Conservation (phyloP, 2,797 vertebrate species). For the Etheostoma perlongum region DNA sequence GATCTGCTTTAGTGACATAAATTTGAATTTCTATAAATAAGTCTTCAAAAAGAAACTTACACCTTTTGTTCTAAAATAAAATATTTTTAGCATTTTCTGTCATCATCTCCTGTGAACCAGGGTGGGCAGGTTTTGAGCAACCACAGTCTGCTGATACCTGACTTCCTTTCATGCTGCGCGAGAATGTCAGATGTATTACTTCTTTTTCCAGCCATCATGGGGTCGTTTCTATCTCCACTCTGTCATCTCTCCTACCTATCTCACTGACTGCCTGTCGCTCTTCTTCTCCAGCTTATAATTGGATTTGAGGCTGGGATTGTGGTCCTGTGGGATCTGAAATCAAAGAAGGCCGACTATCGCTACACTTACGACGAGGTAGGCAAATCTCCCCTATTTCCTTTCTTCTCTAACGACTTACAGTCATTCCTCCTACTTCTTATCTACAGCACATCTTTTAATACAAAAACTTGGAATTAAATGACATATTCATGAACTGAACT, state of each 20-base stretch:
- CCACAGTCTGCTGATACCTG: constrained; percentile 47
- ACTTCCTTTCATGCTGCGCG: constrained; percentile 55
- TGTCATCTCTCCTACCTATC: constrained; percentile 64
- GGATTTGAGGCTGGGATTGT: constrained; percentile 98
- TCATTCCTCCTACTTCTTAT: constrained; percentile 48
- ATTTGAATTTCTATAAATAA: constrained; percentile 42
- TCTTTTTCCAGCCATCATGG: constrained; percentile 60
- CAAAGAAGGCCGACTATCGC: constrained; percentile 98
- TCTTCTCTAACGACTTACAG: constrained; percentile 47
- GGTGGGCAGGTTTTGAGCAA: constrained; percentile 42
- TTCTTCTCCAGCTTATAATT: constrained; percentile 94
- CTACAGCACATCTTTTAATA: constrained; percentile 41
- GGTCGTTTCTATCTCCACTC: constrained; percentile 64
- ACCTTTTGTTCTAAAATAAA: constrained; percentile 11
- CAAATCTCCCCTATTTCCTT: constrained; percentile 58
- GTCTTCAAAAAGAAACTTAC: neutral
- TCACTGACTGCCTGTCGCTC: constrained; percentile 73
- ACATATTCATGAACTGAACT: constrained; percentile 69
- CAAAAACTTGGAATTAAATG: constrained; percentile 61
- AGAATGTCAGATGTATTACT: constrained; percentile 76
- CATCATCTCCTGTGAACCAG: constrained; percentile 33
- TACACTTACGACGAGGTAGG: constrained; percentile 98
- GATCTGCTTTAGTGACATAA: constrained; percentile 15
- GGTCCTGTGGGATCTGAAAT: constrained; percentile 98
- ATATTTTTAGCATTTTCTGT: constrained; percentile 11